These are phyloP conservation scores for Natator depressus DNA, from an alignment of 2,113 vertebrate species.

Conservation along the genomic window DNA sequence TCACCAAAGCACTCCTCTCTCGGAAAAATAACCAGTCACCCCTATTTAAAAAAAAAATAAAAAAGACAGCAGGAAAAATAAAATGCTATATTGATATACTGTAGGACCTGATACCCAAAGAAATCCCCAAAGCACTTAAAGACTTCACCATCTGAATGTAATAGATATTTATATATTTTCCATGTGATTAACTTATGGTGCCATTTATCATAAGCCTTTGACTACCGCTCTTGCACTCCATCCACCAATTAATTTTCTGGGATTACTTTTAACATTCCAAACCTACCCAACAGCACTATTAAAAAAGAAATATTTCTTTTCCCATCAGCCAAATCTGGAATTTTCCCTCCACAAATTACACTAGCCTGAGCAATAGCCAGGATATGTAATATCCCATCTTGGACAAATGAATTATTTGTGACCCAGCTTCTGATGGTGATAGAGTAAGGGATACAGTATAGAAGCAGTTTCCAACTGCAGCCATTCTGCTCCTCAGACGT, in stretches of 20 bases:
- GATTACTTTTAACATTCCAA: background rate
- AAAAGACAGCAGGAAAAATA: background rate
- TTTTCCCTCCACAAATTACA: background rate
- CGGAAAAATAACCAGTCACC: constrained; percentile 2
- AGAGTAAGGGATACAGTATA: background rate
- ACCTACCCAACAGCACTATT: background rate
- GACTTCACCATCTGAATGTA: background rate
- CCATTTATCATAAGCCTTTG: background rate
- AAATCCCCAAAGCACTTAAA: background rate
- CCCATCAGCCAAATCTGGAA: background rate
- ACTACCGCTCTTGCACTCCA: background rate
- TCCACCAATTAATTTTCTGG: background rate
- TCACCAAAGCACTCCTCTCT: background rate
- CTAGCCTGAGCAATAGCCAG: background rate
- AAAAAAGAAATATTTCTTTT: background rate
- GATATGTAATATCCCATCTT: background rate
- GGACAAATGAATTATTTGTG: background rate
- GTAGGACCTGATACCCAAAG: background rate
- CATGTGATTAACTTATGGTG: background rate
- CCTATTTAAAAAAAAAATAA: background rate
- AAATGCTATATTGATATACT: background rate
- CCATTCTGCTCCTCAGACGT: background rate
- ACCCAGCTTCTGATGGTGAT: background rate
- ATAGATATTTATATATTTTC: background rate
- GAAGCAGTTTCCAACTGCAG: background rate